Evolutionary conservation across 30 jellyfish, hydroid and myxozoan species (phyloP), one percentile per base, ranked within the genome.

Genomic region (Rhopilema esculentum): DNA sequence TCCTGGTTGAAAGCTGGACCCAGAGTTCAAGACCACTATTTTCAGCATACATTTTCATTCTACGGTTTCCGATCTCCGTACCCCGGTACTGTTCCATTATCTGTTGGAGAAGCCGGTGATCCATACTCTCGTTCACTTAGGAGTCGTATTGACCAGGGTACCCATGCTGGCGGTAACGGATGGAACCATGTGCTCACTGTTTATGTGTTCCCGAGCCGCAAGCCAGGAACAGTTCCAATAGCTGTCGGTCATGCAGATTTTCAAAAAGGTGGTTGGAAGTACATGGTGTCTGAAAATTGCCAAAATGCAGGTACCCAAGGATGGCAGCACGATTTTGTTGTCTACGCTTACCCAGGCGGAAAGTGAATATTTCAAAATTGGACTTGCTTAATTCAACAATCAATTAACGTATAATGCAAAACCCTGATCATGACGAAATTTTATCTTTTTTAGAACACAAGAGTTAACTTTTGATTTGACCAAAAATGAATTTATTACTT

Each of bases 141-240:
- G 16, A 65, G 73, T 23, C 73, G 91, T 8, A 70, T 81, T 20
- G 83, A 66, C 66, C 61, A 69, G 18, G 91, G 91, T n/a, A 27
- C 82, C 1, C 83, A 81, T 69, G 91, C 91, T 12, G 91, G 91
- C 69, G 83, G 83, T 9, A 66, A 67, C 66, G 91, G 91, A 8
- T 81, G 91, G 91, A 27, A 81, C 49, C 91, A 81, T 61, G 25
- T 9, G 17, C 66, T 81, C 64, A 66, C 91, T 17, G 72, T 81
- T 21, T 81, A 66, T 49, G 91, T 70, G 1, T 81, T 66, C 63
- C 83, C 74, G 8, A 25, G 8, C 12, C 27, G 75, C 31, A 67
- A 32, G 33, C 84, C 91, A 19, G 83, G 91, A 22, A 81, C 91
- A 28, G 91, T 66, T 16, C 91, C 72, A 24, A 81, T 81, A 21